Percentiles rank a stretch among this genome's conserved stretches.
These are phyloP conservation scores for Trichogramma evanescens DNA, from an alignment of 2,888 invertebrate genomes.

Conservation along the genomic window DNA sequence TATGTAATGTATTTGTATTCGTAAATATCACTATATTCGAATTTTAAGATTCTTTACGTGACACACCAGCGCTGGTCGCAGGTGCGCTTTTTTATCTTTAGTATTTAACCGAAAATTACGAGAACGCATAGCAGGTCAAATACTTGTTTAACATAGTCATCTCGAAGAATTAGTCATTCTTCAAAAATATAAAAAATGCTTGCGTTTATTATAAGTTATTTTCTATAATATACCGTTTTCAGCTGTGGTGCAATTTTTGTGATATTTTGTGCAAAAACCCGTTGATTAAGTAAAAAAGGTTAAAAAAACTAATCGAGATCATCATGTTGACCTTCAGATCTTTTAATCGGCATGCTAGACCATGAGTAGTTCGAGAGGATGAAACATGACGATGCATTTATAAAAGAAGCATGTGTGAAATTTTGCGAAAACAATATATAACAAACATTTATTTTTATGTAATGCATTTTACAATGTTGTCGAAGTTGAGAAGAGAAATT, in stretches of 20 bases:
- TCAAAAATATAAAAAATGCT: background rate
- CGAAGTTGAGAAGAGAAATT: constrained; percentile 14
- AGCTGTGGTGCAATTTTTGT: constrained; percentile 45
- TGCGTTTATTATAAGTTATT: too few relatives aligned
- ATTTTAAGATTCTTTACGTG: constrained; percentile 18
- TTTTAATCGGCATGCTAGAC: constrained; percentile 1
- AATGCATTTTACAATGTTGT: constrained; percentile 43
- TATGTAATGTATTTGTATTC: too few relatives aligned
- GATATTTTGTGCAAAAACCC: constrained; percentile 43
- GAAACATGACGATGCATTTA: constrained; percentile 3
- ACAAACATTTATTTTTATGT: constrained; percentile 48
- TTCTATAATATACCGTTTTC: constrained; percentile 24
- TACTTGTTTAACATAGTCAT: background rate
- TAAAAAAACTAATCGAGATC: constrained; percentile 9
- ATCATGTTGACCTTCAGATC: background rate
- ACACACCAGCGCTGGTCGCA: constrained; percentile 26
- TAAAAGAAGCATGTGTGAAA: constrained; percentile 1
- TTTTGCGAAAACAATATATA: constrained; percentile 26
- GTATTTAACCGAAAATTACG: constrained; percentile 9
- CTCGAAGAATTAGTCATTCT: background rate
- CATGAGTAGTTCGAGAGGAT: constrained; percentile 5
- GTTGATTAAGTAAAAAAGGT: constrained; percentile 22
- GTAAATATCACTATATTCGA: constrained; percentile 18
- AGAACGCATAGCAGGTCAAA: background rate
- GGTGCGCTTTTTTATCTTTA: constrained; percentile 21